Conservation (phyloP, 2,113 vertebrate species). For the Aleadryas rufinucha region DNA sequence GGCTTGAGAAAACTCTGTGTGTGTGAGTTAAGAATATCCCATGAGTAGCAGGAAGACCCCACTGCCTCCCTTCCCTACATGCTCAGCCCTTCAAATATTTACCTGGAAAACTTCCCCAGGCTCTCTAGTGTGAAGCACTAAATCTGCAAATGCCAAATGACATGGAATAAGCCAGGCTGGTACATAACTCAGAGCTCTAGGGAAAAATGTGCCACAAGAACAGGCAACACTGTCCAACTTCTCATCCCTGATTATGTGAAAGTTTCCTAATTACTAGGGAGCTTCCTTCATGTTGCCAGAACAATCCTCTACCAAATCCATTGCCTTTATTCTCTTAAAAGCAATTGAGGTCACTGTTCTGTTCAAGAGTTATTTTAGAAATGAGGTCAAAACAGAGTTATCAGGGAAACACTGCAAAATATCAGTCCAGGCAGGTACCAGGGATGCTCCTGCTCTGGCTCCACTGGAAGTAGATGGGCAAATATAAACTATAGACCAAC, state of each 20-base stretch:
- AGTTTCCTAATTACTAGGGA: background rate
- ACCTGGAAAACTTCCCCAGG: background rate
- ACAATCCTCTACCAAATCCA: background rate
- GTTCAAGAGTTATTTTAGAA: background rate
- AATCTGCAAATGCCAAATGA: background rate
- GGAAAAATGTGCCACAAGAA: background rate
- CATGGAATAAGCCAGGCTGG: background rate
- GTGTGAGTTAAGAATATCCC: background rate
- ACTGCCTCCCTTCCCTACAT: background rate
- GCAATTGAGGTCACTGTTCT: background rate
- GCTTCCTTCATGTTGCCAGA: background rate
- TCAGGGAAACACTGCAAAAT: background rate
- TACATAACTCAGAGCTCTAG: background rate
- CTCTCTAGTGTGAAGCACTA: background rate
- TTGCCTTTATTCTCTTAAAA: background rate
- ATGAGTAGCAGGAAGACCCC: background rate
- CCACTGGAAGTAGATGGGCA: background rate
- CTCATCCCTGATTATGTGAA: background rate
- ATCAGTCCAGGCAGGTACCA: background rate
- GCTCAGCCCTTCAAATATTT: background rate
- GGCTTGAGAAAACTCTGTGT: background rate
- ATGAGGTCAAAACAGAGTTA: background rate
- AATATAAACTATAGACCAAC: background rate
- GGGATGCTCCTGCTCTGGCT: background rate
- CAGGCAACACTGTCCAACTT: background rate